phyloP scores from a whole-genome alignment of 1,140 invertebrate species.

The Drosophila lacteicornis region DNA sequence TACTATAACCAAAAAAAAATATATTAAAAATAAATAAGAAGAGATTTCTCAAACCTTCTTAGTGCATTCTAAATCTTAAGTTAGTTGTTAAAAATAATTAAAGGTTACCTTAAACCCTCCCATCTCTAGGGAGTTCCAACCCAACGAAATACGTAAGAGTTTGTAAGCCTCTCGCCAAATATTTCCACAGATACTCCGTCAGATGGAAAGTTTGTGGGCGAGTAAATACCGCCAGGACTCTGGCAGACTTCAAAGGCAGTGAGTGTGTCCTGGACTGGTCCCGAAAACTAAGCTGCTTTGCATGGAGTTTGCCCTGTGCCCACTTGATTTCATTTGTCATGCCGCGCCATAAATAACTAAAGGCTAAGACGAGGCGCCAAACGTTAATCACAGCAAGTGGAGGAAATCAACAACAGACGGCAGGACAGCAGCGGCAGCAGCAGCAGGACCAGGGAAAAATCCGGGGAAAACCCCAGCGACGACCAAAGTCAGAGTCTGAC shows the following conservation, averaged over 20 bases:
- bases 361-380: constrained; percentile 56
- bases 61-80: too few relatives aligned
- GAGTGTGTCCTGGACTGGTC: not conserved
- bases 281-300: constrained; percentile 36
- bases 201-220: constrained; percentile 17
- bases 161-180: constrained; percentile 9
- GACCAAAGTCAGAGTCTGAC: constrained; percentile 53
- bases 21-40: too few relatives aligned
- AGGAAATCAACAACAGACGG: constrained; percentile 71
- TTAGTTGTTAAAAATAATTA: not conserved
- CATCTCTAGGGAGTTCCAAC: not conserved
- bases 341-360: constrained; percentile 61
- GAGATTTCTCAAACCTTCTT: too few relatives aligned
- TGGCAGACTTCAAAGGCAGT: constrained; percentile 38
- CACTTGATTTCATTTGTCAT: constrained; percentile 53
- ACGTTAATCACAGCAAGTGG: constrained; percentile 69
- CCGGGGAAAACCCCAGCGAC: constrained; percentile 10
- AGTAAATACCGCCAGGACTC: constrained; percentile 22
- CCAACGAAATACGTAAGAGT: too few relatives aligned
- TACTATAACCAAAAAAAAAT: not conserved
- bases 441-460: not conserved
- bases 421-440: not conserved
- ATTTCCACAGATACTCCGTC: constrained; percentile 15
- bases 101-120: not conserved
- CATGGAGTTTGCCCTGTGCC: constrained; percentile 19